Percentiles rank a stretch among this genome's conserved stretches.
Evolutionary conservation across 2,888 invertebrate genomes (phyloP).

Genomic region (Cheilosia variabilis): DNA sequence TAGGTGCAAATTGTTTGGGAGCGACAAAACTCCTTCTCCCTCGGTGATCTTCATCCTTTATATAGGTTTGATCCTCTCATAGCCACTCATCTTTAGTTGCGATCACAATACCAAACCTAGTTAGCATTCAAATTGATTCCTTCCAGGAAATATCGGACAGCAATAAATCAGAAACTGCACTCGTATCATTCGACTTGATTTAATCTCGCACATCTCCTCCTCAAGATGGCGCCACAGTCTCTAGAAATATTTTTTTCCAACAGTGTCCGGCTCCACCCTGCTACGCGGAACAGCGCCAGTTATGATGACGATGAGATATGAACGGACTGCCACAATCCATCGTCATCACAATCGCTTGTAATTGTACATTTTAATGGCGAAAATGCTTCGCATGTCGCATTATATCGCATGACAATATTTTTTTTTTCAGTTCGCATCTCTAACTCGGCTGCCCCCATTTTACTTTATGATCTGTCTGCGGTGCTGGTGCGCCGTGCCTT

Average conservation of each 20-base stretch:
- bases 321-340: slow-evolving; percentile 43
- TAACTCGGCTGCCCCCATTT: slow-evolving; percentile 71
- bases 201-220: background rate
- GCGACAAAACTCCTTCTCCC: too few species aligned
- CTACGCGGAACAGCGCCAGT: slow-evolving; percentile 47
- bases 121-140: too few species aligned
- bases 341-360: slow-evolving; percentile 70
- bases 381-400: slow-evolving; percentile 64
- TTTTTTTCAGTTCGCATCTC: slow-evolving; percentile 44
- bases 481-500: slow-evolving; percentile 49
- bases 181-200: background rate
- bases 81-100: too few species aligned
- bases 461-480: slow-evolving; percentile 67
- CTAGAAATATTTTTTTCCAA: background rate
- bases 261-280: slow-evolving; percentile 56
- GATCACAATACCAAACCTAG: too few species aligned
- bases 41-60: too few species aligned
- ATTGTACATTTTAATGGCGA: slow-evolving; percentile 66
- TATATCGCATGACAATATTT: background rate
- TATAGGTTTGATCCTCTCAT: too few species aligned
- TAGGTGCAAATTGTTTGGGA: too few species aligned
- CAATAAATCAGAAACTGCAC: background rate
- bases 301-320: slow-evolving; percentile 16
- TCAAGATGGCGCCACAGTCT: slow-evolving; percentile 48
- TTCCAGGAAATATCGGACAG: too few species aligned